Evolutionary conservation across 2,797 vertebrate species (phyloP).

Genomic region (Hoplostethus mediterraneus): DNA sequence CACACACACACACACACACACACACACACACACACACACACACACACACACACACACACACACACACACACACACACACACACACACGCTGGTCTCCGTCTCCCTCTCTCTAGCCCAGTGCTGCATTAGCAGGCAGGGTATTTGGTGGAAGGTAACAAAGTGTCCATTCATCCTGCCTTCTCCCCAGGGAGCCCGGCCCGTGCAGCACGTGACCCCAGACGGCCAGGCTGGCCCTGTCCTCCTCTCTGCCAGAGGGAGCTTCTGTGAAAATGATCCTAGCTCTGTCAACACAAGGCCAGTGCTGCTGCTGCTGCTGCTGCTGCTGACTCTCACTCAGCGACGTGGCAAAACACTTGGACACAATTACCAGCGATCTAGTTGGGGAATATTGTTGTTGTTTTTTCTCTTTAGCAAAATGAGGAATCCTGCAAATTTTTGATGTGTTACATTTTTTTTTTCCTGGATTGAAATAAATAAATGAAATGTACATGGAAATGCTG

Average conservation of each 20-base stretch:
- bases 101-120: slow-evolving; percentile 50
- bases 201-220: slow-evolving; percentile 76
- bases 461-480: background rate
- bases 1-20: slow-evolving; percentile 25
- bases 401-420: background rate
- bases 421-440: background rate
- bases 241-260: slow-evolving; percentile 51
- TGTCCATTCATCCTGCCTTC: slow-evolving; percentile 80
- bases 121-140: slow-evolving; percentile 56
- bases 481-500: background rate
- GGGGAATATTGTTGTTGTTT: background rate
- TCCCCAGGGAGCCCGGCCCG: slow-evolving; percentile 68
- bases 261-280: slow-evolving; percentile 58
- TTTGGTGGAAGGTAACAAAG: slow-evolving; percentile 79
- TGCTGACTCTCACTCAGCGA: slow-evolving; percentile 54
- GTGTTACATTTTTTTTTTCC: background rate
- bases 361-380: slow-evolving; percentile 4
- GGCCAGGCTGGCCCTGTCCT: slow-evolving; percentile 52
- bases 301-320: slow-evolving; percentile 33
- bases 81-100: slow-evolving; percentile 15
- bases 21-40: slow-evolving; percentile 2
- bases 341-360: slow-evolving; percentile 70
- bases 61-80: too few species aligned
- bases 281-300: slow-evolving; percentile 67
- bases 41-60: background rate